Conservation (phyloP, 2,797 vertebrate genomes). For the Ateles fusciceps region DNA sequence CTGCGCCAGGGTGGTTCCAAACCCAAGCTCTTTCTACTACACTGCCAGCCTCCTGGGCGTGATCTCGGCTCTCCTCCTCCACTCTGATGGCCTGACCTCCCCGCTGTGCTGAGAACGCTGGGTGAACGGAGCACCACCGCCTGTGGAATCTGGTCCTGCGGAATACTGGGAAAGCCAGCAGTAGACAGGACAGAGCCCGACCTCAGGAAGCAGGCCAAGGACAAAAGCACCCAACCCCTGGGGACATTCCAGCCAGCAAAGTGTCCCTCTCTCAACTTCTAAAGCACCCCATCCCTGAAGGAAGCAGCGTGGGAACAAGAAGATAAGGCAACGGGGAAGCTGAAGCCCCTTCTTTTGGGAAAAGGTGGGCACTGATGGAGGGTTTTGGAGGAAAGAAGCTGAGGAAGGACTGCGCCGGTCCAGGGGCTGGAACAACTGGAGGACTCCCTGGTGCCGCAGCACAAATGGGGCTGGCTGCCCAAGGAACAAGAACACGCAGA, state of each 20-base stretch:
- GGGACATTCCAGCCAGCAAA: background rate
- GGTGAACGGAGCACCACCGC: background rate
- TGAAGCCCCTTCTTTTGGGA: background rate
- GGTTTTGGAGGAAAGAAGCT: too few species aligned
- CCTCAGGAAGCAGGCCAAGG: background rate
- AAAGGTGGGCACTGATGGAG: background rate
- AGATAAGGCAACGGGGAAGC: background rate
- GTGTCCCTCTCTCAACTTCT: background rate
- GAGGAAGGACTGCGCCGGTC: background rate
- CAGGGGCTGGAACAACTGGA: background rate
- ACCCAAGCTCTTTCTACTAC: background rate
- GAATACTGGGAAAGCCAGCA: background rate
- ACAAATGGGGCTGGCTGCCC: background rate
- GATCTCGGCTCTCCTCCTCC: fast-evolving
- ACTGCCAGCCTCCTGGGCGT: background rate
- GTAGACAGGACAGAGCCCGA: too few species aligned
- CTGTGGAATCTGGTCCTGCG: fast-evolving
- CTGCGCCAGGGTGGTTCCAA: fast-evolving
- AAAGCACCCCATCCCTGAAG: background rate
- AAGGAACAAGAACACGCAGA: fast-evolving
- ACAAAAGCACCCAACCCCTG: background rate
- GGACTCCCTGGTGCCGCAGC: background rate
- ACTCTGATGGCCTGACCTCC: fast-evolving
- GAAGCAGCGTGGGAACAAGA: background rate
- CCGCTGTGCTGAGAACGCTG: background rate